Percentiles rank a stretch among this genome's conserved stretches.
These are phyloP conservation scores for Ferrisia virgata DNA, from an alignment of 2,888 invertebrate species.

Conservation along the genomic window DNA sequence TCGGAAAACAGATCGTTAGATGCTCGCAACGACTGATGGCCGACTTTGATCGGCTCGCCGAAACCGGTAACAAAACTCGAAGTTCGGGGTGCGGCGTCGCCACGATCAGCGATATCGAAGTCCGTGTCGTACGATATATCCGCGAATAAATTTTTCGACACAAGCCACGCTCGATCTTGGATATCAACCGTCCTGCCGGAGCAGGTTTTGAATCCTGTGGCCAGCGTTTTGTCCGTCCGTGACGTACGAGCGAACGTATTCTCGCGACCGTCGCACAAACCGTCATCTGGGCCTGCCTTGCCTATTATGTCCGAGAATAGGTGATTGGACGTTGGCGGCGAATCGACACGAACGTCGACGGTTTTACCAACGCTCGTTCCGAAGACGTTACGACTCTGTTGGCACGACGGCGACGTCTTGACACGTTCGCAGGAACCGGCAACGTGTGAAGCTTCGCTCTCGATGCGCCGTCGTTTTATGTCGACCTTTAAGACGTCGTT, in stretches of 20 bases:
- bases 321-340: neutral
- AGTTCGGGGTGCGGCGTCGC: neutral
- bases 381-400: constrained; percentile 13
- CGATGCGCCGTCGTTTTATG: no score
- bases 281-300: neutral
- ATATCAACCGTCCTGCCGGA: constrained; percentile 41
- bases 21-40: neutral
- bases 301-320: neutral
- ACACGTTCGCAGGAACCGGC: no score
- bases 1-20: constrained; percentile 6
- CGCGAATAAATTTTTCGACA: neutral
- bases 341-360: neutral
- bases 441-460: no score
- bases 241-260: no score
- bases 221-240: neutral
- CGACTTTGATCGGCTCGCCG: constrained; percentile 22
- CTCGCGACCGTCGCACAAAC: neutral
- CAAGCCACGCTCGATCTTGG: neutral
- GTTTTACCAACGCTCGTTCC: constrained; percentile 36
- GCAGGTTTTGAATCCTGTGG: constrained; percentile 43
- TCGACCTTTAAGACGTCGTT: neutral
- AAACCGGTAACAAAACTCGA: neutral
- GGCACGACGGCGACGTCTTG: neutral
- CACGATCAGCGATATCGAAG: neutral
- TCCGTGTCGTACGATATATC: neutral